phyloP scores from a whole-genome alignment of 1,140 invertebrate genomes.

The Drosophila sp. region DNA sequence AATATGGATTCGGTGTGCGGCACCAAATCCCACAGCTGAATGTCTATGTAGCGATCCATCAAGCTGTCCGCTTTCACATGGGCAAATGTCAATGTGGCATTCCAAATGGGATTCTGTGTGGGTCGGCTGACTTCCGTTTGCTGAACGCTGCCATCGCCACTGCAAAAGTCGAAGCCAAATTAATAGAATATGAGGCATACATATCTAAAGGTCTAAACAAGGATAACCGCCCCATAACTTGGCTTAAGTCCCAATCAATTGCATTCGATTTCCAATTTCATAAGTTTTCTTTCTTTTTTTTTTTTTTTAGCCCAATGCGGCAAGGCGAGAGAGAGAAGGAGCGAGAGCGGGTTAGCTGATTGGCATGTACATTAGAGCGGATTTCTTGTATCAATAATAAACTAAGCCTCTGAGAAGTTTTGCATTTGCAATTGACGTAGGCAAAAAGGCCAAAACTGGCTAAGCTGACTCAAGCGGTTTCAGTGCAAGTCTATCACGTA shows the following conservation, averaged over 20 bases:
- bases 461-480: not conserved
- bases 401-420: not conserved
- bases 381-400: not conserved
- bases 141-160: slow-evolving; percentile 88
- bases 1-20: slow-evolving; percentile 92
- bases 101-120: slow-evolving; percentile 94
- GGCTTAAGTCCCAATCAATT: too few relatives aligned
- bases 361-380: slow-evolving; percentile 4
- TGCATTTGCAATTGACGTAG: not conserved
- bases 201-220: not conserved
- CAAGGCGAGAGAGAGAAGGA: too few relatives aligned
- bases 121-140: slow-evolving; percentile 92
- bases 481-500: not conserved
- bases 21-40: slow-evolving; percentile 93
- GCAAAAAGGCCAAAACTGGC: not conserved
- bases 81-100: slow-evolving; percentile 92
- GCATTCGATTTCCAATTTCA: too few relatives aligned
- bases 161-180: slow-evolving; percentile 70
- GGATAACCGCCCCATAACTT: not conserved
- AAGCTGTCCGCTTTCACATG: slow-evolving; percentile 90
- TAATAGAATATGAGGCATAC: not conserved
- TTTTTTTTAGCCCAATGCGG: too few relatives aligned
- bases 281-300: too few relatives aligned
- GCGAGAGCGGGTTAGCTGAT: not conserved
- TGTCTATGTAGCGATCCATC: slow-evolving; percentile 91